phyloP scores from a whole-genome alignment of 1,140 invertebrate genomes.

The Aplysia californica region DNA sequence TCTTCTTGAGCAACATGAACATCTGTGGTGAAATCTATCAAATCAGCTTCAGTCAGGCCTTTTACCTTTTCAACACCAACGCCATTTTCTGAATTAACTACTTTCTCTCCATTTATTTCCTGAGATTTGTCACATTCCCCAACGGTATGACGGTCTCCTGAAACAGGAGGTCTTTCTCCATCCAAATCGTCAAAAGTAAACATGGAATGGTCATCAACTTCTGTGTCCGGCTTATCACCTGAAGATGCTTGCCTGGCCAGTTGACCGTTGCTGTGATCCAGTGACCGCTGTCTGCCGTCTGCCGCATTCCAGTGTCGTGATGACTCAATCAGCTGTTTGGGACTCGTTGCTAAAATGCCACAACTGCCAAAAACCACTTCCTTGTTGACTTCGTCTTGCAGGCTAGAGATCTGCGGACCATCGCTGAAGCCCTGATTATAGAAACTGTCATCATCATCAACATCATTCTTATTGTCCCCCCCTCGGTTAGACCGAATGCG shows the following conservation, averaged over 20 bases:
- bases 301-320: constrained; percentile 28
- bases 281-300: not conserved
- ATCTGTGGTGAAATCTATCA: not conserved
- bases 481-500: constrained; percentile 13
- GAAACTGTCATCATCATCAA: no score
- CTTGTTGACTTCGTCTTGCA: constrained; percentile 23
- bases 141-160: no score
- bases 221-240: not conserved
- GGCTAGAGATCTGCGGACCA: constrained; percentile 1
- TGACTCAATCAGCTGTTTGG: constrained; percentile 37
- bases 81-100: not conserved
- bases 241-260: not conserved
- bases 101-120: no score
- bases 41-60: not conserved
- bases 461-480: no score
- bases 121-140: no score
- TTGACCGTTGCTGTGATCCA: not conserved
- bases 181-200: not conserved
- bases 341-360: constrained; percentile 53
- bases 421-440: no score
- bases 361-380: constrained; percentile 53
- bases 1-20: no score
- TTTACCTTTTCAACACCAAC: not conserved
- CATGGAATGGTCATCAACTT: not conserved
- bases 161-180: not conserved